Evolutionary conservation across 2,797 vertebrate genomes (phyloP), one percentile per base, ranked within the genome.

Genomic region (Sus cebifrons): DNA sequence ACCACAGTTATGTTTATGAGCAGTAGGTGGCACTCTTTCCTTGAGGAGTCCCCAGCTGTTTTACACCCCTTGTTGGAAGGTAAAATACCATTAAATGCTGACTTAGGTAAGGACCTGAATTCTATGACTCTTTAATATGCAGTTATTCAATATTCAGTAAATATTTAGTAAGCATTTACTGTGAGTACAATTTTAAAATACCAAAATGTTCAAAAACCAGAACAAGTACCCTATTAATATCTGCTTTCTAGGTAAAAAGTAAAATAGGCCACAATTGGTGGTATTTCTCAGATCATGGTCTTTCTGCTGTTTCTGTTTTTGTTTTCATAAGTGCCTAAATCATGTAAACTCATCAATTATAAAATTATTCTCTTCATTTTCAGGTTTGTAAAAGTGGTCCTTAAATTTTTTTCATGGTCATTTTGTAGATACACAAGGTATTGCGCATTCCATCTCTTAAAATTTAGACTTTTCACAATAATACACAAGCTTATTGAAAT

Each of bases 21-120:
- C 82, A 86, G 79, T 86, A 93, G 95, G 58, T 96, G 93, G 93
- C 89, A 40, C 64, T 87, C 86, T 96, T 56, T 64, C 77, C 60
- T 91, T 77, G 79, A 6, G 21, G n/a, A 67, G 36, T 25, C 23
- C 36, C 20, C 23, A 8, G 81, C 86, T 86, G 77, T 86, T 86
- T 68, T 74, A 65, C 16, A 44, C 3, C 25, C 6, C 12, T 5
- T 23, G 5, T 58, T 73, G n/a, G 54, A 97, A 92, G 75, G 65
- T 82, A 77, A 96, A 82, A 89, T 89, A 70, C 65, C 40, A 78
- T 52, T 70, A 3, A 29, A 89, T 67, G 60, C 49, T 62, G 60
- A 74, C 75, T 86, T 78, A 71, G n/a, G 32, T 25, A 92, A 96
- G 85, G 11, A 36, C 77, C 74, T 95, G 73, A 83, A 86, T 67